A percentile compares a stretch with the other conserved stretches of the same genome.
These are phyloP conservation scores for Liodrosophila aerea DNA, from an alignment of 2,888 invertebrate genomes.

Conservation along the genomic window DNA sequence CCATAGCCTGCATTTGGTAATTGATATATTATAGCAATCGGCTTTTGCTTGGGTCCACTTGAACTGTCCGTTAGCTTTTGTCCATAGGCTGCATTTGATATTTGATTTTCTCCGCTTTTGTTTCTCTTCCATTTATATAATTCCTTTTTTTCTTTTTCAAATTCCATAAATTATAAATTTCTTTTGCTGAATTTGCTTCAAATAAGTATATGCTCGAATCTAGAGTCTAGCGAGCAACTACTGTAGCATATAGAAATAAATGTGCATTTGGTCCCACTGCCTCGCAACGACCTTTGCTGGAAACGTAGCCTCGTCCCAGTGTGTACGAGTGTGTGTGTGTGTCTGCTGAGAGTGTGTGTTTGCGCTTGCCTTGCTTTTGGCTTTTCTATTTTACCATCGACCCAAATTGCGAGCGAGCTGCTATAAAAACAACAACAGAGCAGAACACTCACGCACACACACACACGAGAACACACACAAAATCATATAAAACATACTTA, in stretches of 20 bases:
- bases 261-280: conserved; percentile 12
- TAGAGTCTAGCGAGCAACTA: no score
- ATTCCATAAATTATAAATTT: no score
- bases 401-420: conserved; percentile 72
- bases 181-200: no score
- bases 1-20: no score
- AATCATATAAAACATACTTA: conserved; percentile 24
- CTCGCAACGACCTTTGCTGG: conserved; percentile 23
- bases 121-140: no score
- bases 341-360: conserved; percentile 29
- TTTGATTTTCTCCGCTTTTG: no score
- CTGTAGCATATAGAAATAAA: conserved; percentile 11
- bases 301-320: conserved; percentile 18
- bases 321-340: conserved; percentile 21
- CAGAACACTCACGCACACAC: conserved; percentile 24
- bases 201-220: no score
- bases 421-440: conserved; percentile 53
- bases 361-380: conserved; percentile 67
- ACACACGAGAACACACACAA: conserved; percentile 30
- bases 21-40: no score
- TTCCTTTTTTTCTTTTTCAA: no score
- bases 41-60: no score
- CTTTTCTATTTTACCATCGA: conserved; percentile 78
- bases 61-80: no score
- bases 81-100: no score